Base-by-base conservation (phyloP, 2,113 vertebrate genomes). In the Probosciger aterrimus region DNA sequence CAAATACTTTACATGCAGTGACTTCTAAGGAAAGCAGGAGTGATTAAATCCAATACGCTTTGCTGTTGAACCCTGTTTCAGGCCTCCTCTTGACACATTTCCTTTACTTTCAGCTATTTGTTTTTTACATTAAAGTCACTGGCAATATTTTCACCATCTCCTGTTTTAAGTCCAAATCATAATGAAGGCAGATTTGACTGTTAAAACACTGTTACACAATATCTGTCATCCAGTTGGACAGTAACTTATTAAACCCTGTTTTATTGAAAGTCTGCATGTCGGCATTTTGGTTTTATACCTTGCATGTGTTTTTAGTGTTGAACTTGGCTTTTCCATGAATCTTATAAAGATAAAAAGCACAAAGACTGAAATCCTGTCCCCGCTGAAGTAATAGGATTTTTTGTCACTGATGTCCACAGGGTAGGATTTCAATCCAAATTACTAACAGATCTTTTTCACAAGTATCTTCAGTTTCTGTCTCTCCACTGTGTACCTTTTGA, bases 261-360 rank as follows among this genome's bases (percentile, higher is more conserved):
- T 92, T 91, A 94, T 76, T 90, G 81, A n/a, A 82, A 90, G 86
- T 44, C 86, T 95, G 71, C 50, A 78, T 93, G 96, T 92, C 27
- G 55, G 77, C 69, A 63, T 87, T 86, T 92, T 86, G 44, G 28
- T 79, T 87, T 95, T 93, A 83, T 86, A 81, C 81, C 75, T 91
- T 91, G 86, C 88, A 94, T 68, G 77, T 95, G 82, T 78, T 96
- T 95, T 96, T 82, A 92, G 88, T 83, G 83, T 71, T 88, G 84
- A 97, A 78, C 75, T 89, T 96, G 88, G 91, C 94, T 95, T 94
- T 93, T 90, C 41, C 39, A 25, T 2, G 3, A 52, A 69, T 93
- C 43, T 91, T 91, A 93, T 76, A 94, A 95, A 92, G 77, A 92
- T 44, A 52, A 90, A 94, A 95, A 87, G 74, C 74, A 69, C 84